Evolutionary conservation across 2,797 vertebrate genomes (phyloP).

Genomic region (Hippopotamyrus pictus): DNA sequence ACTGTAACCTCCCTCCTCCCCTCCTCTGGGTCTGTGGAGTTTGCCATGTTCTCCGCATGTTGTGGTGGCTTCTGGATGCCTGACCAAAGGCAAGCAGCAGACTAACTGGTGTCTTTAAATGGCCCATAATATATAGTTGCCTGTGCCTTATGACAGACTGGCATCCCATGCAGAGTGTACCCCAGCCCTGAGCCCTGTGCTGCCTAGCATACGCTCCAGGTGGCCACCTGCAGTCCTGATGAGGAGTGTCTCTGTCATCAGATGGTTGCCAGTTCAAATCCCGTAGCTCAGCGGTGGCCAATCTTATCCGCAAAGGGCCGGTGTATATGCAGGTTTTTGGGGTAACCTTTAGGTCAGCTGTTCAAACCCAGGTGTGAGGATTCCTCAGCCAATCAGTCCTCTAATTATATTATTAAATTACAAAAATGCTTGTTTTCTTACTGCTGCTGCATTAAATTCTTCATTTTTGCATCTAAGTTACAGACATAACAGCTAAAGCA

Average conservation of each 20-base stretch:
- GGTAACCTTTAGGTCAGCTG: too few relatives aligned
- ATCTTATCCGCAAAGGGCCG: too few relatives aligned
- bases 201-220: neutral
- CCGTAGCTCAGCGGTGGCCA: neutral
- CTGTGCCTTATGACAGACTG: neutral
- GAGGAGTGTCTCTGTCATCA: neutral
- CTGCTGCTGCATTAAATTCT: neutral
- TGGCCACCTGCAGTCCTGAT: neutral
- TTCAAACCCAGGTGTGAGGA: too few relatives aligned
- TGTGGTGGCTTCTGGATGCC: neutral
- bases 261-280: neutral
- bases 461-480: neutral
- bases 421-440: neutral
- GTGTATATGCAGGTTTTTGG: too few relatives aligned
- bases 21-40: neutral
- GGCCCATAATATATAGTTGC: neutral
- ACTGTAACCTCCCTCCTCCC: neutral
- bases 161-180: neutral
- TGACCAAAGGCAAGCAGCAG: neutral
- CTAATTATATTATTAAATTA: neutral
- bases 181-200: neutral
- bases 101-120: neutral
- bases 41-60: neutral
- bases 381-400: too few relatives aligned
- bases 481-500: neutral